These are phyloP conservation scores for Euura saliciscinereae DNA, from an alignment of 1,140 invertebrate genomes.

Conservation along the genomic window DNA sequence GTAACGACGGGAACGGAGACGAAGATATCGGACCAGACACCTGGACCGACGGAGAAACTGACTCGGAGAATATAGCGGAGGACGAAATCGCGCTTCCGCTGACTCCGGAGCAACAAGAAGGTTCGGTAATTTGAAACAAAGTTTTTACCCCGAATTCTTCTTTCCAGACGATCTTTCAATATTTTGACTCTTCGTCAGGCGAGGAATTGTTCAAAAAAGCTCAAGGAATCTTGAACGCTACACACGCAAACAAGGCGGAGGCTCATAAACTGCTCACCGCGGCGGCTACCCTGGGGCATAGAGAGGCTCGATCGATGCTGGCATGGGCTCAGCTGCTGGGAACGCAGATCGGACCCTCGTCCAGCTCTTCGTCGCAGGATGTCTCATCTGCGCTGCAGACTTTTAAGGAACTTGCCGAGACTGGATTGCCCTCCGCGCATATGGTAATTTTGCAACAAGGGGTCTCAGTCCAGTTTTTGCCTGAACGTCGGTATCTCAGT, in stretches of 20 bases:
- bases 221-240: constrained; percentile 69
- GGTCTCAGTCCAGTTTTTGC: neutral
- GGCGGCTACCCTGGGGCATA: constrained; percentile 81
- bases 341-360: constrained; percentile 60
- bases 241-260: constrained; percentile 67
- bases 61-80: constrained; percentile 51
- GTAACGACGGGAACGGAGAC: neutral
- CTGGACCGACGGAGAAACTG: constrained; percentile 28
- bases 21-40: constrained; percentile 14
- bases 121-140: constrained; percentile 38
- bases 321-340: constrained; percentile 90
- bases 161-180: neutral
- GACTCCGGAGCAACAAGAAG: constrained; percentile 66
- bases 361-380: constrained; percentile 70
- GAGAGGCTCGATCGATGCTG: constrained; percentile 78
- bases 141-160: no score
- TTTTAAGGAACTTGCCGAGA: constrained; percentile 77
- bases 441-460: constrained; percentile 65
- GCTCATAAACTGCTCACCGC: constrained; percentile 72
- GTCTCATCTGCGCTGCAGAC: constrained; percentile 75
- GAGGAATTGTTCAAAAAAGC: constrained; percentile 72
- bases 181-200: constrained; percentile 52
- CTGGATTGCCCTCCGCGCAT: constrained; percentile 87
- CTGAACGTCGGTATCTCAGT: no score
- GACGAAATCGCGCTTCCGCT: constrained; percentile 60